Percentiles rank a stretch among this genome's conserved stretches.
Evolutionary conservation across 2,888 invertebrate species (phyloP).

Genomic region (Parascotia fuliginaria): DNA sequence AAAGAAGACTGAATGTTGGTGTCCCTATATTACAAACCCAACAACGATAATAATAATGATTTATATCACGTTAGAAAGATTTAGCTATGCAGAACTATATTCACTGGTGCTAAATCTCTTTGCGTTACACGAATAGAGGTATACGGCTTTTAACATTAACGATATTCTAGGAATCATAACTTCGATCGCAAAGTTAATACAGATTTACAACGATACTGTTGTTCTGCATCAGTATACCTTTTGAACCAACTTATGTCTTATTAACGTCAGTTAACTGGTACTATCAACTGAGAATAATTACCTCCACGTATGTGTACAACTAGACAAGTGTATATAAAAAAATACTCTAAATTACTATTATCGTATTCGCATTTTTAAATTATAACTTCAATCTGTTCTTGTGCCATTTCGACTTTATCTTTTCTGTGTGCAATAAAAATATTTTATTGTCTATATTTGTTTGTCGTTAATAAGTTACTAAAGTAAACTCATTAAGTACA

Average conservation of each 20-base stretch:
- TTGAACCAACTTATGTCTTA: neutral
- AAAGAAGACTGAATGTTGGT: neutral
- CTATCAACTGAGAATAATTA: no score
- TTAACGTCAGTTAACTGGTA: neutral
- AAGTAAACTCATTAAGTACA: no score
- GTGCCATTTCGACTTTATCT: no score
- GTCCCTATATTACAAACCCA: neutral
- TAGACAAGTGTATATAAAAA: no score
- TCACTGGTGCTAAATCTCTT: neutral
- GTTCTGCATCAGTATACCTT: neutral
- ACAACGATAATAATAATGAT: neutral
- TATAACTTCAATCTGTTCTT: no score
- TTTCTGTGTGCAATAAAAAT: no score
- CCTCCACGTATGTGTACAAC: no score
- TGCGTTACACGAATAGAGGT: neutral
- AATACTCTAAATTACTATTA: no score
- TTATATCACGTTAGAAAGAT: neutral
- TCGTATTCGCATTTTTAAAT: no score
- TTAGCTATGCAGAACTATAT: neutral
- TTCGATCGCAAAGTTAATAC: neutral
- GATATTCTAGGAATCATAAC: neutral
- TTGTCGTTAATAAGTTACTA: no score
- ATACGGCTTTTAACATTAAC: neutral
- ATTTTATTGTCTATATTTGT: no score
- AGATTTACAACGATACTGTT: neutral